Evolutionary conservation across 2,797 vertebrate species (phyloP), one percentile per base, ranked within the genome.

Genomic region (Phataginus tricuspis): DNA sequence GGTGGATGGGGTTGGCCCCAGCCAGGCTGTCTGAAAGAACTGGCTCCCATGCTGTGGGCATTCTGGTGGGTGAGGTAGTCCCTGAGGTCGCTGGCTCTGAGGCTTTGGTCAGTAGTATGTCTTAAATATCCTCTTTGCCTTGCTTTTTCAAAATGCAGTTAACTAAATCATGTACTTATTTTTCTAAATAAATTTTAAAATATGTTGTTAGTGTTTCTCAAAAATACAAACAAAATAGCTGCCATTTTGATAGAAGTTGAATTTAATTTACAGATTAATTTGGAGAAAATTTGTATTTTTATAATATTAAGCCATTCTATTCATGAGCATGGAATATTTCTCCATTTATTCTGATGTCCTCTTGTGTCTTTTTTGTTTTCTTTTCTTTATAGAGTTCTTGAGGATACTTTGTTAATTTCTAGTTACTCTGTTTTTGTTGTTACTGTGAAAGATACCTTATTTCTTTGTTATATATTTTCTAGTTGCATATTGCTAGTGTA

Each of bases 61-160:
- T 45, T 45, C 45, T 45, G 45, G 45, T 45, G 45, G 45, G 45
- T 45, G 45, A 45, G 45, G 45, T 45, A 45, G 45, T 11, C 45
- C 45, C 45, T 45, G 45, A 45, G 45, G 45, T 45, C 9, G 45
- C 45, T 45, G 45, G 45, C 45, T 45, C 45, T 45, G 45, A 45
- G 45, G 45, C 45, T 2, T 45, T 45, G 45, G 45, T 45, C 45
- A 45, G 45, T 10, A 45, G 10, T 78, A n/a, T 71, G 39, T 64
- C 37, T 86, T 63, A 74, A 93, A 93, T 80, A 94, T 5, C 37
- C 12, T 66, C 12, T 91, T 53, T 29, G 34, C 42, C 74, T 66
- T 86, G 80, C 59, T 64, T 84, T 96, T 75, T 91, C 89, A 72
- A 88, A 88, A 12, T 23, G 69, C 18, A 91, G 61, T 34, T 77